Base-by-base conservation (phyloP, 2,113 vertebrate species). In the Camarhynchus parvulus region DNA sequence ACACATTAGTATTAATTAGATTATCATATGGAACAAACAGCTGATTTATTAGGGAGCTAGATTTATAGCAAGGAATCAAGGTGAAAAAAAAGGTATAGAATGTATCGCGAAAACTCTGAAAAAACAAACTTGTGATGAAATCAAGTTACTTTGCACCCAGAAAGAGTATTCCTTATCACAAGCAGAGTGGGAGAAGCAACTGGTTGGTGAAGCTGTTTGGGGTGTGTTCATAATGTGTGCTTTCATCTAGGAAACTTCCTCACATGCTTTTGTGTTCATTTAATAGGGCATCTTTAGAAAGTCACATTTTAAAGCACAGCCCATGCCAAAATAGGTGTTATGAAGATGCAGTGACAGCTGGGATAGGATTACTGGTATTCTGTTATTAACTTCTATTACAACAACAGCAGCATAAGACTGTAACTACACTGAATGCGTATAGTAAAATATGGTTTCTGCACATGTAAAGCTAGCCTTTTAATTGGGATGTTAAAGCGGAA, bases 291-390 rank as follows among this genome's bases (percentile, higher is more conserved):
- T 5, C 20, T 68, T 39, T 30, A 33, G 35, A 47, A 47, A 9
- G 10, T 3, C 10, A 24, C 27, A 44, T 27, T 84, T 90, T 44
- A 68, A 50, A 76, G 49, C 10, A 13, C 13, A 68, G 33, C 11
- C n/a, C 0, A 0, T 72, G 13, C 24, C n/a, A 52, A 35, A 85
- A 35, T 19, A 56, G 11, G 1, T 50, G 22, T 61, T 46, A 15
- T 0, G 0, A 27, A 69, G 41, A 23, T n/a, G 23, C 50, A 74
- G 19, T 63, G 62, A 74, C 28, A 82, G 28, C 30, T 93, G 49
- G 10, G 28, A 16, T 55, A 28, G 8, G 7, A n/a, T 89, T 84
- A 58, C 41, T 74, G 6, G 2, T 64, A 14, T 81, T 47, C n/a
- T 58, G 5, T 55, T 33, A 22, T 20, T 62, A 52, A 44, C 19